These are phyloP conservation scores for Amphipyra berbera DNA, from an alignment of 2,888 invertebrate genomes.

Conservation along the genomic window DNA sequence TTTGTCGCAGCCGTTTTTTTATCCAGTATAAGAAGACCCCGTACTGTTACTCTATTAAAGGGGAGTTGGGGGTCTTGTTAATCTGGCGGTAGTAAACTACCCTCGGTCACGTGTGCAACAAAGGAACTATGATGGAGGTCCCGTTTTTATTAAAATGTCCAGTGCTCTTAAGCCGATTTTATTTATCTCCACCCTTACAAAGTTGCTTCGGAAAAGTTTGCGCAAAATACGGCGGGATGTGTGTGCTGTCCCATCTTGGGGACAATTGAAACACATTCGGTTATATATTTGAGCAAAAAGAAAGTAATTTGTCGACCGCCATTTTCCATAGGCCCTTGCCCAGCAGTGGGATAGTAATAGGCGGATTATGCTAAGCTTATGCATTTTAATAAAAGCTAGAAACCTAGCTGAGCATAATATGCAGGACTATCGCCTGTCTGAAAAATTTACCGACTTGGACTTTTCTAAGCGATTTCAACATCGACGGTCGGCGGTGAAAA, in stretches of 20 bases:
- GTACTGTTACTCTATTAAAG: constrained; percentile 38
- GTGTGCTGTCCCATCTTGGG: constrained; percentile 34
- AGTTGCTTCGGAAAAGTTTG: constrained; percentile 55
- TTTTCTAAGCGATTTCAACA: no score
- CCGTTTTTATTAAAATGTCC: constrained; percentile 78
- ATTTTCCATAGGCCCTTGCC: not conserved
- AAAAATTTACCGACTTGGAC: no score
- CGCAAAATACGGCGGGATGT: constrained; percentile 38
- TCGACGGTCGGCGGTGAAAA: no score
- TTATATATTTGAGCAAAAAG: constrained; percentile 20
- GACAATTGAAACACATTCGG: constrained; percentile 31
- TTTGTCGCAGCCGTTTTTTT: constrained; percentile 63
- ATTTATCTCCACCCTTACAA: constrained; percentile 69
- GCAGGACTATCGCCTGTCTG: no score
- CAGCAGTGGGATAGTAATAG: no score
- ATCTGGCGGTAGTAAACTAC: constrained; percentile 66
- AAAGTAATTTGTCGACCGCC: constrained; percentile 1
- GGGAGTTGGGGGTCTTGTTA: constrained; percentile 56
- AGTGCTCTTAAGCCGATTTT: constrained; percentile 71
- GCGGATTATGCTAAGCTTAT: no score
- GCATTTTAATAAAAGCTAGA: no score
- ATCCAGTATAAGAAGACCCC: constrained; percentile 53
- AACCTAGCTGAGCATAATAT: no score
- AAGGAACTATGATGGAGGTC: constrained; percentile 80
- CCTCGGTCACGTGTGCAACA: constrained; percentile 77